phyloP scores from a whole-genome alignment of 2,797 vertebrate species.

The Valencia hispanica region DNA sequence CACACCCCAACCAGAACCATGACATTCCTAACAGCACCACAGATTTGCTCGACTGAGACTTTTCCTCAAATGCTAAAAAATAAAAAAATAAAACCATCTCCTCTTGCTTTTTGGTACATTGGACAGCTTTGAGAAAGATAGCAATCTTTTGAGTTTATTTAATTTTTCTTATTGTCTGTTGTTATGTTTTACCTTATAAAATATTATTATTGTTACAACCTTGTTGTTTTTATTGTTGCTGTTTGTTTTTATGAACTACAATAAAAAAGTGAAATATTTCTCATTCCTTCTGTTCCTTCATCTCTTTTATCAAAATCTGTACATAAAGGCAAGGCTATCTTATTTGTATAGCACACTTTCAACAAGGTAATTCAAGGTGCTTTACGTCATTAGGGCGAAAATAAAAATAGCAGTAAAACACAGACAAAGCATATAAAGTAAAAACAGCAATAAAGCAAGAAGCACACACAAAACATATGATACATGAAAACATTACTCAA shows the following conservation, averaged over 20 bases:
- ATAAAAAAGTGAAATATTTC: constrained; percentile 77
- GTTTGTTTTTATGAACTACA: constrained; percentile 82
- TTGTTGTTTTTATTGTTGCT: constrained; percentile 79
- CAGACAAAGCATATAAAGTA: too few relatives aligned
- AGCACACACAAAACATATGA: too few relatives aligned
- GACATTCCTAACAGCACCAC: constrained; percentile 72
- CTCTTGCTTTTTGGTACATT: constrained; percentile 55
- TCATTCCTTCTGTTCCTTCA: constrained; percentile 12
- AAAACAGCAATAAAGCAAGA: too few relatives aligned
- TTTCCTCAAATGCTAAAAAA: constrained; percentile 28
- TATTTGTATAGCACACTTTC: too few relatives aligned
- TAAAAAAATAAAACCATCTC: constrained; percentile 49
- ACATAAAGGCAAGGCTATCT: too few relatives aligned
- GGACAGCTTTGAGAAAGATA: constrained; percentile 61
- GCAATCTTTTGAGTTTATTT: constrained; percentile 76
- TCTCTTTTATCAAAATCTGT: background rate
- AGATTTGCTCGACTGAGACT: constrained; percentile 48
- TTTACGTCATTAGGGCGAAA: too few relatives aligned
- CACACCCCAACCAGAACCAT: constrained; percentile 54
- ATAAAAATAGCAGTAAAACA: too few relatives aligned
- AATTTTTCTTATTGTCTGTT: constrained; percentile 77
- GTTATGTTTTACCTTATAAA: constrained; percentile 72
- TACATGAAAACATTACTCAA: too few relatives aligned
- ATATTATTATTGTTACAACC: constrained; percentile 76
- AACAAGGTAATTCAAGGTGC: too few relatives aligned